Evolutionary conservation across 1,140 invertebrate genomes (phyloP).

Genomic region (Plodia interpunctella): DNA sequence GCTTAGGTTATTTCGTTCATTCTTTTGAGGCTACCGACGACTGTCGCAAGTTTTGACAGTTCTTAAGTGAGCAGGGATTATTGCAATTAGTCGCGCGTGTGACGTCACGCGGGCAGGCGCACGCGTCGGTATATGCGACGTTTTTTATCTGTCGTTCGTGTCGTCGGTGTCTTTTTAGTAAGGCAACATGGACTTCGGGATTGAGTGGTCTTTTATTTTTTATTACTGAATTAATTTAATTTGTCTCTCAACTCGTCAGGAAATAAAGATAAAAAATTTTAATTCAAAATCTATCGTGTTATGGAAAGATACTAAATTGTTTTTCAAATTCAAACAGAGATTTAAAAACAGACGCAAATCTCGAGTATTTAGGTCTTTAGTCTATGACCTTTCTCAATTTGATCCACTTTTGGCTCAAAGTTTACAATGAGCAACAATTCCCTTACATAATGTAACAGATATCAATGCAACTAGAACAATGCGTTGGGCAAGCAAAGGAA

Average conservation of each 20-base stretch:
- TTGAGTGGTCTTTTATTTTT: too few species aligned
- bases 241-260: too few species aligned
- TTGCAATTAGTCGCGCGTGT: conserved; percentile 5
- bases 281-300: too few species aligned
- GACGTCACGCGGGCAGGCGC: neutral
- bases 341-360: too few species aligned
- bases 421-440: neutral
- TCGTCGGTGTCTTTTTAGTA: neutral
- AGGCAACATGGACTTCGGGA: too few species aligned
- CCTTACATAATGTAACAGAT: conserved; percentile 2
- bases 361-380: too few species aligned
- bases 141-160: neutral
- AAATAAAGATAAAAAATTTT: too few species aligned
- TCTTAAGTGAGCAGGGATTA: neutral
- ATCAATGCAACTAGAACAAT: conserved; percentile 5
- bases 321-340: too few species aligned
- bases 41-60: conserved; percentile 6
- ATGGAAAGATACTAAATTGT: too few species aligned
- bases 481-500: conserved; percentile 3
- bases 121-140: neutral
- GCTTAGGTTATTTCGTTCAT: neutral
- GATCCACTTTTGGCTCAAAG: neutral
- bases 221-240: too few species aligned
- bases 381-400: neutral
- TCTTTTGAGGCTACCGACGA: conserved; percentile 6